These are phyloP conservation scores for Xanthia togata DNA, from an alignment of 2,888 invertebrate genomes.

Conservation along the genomic window DNA sequence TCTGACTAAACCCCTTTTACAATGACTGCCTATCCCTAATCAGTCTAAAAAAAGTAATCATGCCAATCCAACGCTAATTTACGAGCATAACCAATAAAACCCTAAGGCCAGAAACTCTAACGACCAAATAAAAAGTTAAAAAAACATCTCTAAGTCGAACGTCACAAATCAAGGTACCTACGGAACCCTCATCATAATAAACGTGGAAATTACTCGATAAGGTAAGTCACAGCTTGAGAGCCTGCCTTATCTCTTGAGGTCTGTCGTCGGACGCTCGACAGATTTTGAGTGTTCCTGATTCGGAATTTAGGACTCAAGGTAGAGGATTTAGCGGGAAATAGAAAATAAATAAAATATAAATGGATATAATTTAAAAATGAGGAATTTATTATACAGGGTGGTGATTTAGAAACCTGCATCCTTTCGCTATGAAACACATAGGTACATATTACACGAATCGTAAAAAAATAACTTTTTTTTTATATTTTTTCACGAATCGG, in stretches of 20 bases:
- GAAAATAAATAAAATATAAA: too few relatives aligned
- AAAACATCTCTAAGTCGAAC: constrained; percentile 55
- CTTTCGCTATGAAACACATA: too few relatives aligned
- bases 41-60: constrained; percentile 46
- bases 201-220: constrained; percentile 71
- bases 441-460: too few relatives aligned
- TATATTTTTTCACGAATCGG: too few relatives aligned
- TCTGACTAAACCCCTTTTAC: background rate
- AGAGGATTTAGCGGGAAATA: constrained; percentile 22
- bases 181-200: constrained; percentile 82
- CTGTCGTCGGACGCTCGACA: constrained; percentile 51
- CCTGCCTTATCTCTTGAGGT: constrained; percentile 60
- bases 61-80: constrained; percentile 51
- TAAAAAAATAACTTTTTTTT: too few relatives aligned
- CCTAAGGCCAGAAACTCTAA: constrained; percentile 17
- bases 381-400: too few relatives aligned
- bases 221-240: constrained; percentile 65
- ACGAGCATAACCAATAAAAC: constrained; percentile 56
- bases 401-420: too few relatives aligned
- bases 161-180: constrained; percentile 73
- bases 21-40: constrained; percentile 15
- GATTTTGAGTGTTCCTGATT: constrained; percentile 47
- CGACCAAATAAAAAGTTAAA: constrained; percentile 57
- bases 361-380: too few relatives aligned
- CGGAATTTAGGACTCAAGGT: constrained; percentile 21